Conservation (phyloP, 1,140 invertebrate genomes). For the Neodiprion pinetum region DNA sequence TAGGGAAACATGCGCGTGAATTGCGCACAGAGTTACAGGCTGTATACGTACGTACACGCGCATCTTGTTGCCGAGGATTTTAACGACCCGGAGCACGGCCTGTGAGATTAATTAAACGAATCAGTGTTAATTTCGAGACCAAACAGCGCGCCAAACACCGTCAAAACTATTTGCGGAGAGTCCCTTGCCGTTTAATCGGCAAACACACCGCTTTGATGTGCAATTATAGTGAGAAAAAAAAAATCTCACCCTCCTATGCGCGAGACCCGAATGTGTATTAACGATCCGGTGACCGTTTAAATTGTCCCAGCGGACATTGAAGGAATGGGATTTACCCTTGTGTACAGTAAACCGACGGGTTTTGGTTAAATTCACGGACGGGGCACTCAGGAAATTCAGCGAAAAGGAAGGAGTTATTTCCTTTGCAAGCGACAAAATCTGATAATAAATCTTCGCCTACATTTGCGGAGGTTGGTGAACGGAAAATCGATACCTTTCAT, state of each 20-base stretch:
- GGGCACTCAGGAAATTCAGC: no score
- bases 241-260: neutral
- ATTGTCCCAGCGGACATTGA: neutral
- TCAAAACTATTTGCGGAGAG: neutral
- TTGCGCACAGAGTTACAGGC: no score
- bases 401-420: no score
- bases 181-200: neutral
- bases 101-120: slow-evolving; percentile 3
- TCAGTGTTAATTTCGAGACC: slow-evolving; percentile 2
- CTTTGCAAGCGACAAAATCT: no score
- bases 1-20: no score
- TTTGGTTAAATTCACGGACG: no score
- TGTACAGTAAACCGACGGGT: no score
- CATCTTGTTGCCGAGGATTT: neutral
- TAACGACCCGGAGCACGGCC: neutral
- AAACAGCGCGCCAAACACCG: neutral
- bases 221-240: neutral
- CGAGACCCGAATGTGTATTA: neutral
- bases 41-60: neutral
- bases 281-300: neutral
- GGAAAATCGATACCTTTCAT: no score
- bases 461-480: no score
- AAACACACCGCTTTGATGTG: neutral
- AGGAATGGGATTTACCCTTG: no score
- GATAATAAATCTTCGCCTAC: no score